Percentiles rank a stretch among this genome's conserved stretches.
Conservation (phyloP, 2,797 vertebrate species). For the Sebastes wilsoni region DNA sequence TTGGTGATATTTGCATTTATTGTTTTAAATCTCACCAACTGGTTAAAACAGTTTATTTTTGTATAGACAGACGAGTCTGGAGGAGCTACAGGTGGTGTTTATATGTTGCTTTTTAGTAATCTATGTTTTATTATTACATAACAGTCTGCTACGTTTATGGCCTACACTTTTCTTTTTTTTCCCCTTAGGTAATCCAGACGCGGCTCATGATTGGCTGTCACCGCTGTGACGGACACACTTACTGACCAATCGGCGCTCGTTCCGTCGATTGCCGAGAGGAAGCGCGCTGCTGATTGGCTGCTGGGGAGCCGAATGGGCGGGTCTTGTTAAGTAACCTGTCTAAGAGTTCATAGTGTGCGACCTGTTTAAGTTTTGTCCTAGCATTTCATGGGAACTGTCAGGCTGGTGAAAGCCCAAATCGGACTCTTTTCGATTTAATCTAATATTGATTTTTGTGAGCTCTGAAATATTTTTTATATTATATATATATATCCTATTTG, state of each 20-base stretch:
- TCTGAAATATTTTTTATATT: background rate
- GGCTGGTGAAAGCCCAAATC: too few relatives aligned
- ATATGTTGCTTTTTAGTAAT: background rate
- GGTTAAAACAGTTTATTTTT: background rate
- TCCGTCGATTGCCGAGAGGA: background rate
- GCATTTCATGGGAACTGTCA: background rate
- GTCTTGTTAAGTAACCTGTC: conserved; percentile 60
- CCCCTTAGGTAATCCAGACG: conserved; percentile 50
- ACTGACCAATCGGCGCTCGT: conserved; percentile 38
- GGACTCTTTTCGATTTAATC: background rate
- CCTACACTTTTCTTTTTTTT: background rate
- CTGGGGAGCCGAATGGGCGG: background rate
- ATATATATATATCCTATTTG: background rate
- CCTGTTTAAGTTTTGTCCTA: background rate
- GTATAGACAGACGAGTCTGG: fast-evolving
- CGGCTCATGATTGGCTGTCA: conserved; percentile 42
- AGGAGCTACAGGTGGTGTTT: background rate
- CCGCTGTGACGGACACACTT: background rate
- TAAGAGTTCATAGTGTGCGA: background rate
- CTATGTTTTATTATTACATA: background rate
- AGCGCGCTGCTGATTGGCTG: conserved; percentile 50
- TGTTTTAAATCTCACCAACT: background rate
- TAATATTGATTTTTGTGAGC: background rate
- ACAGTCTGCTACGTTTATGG: background rate
- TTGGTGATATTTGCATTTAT: background rate